Evolutionary conservation across 2,797 vertebrate species (phyloP).

Genomic region (Somateria mollissima): DNA sequence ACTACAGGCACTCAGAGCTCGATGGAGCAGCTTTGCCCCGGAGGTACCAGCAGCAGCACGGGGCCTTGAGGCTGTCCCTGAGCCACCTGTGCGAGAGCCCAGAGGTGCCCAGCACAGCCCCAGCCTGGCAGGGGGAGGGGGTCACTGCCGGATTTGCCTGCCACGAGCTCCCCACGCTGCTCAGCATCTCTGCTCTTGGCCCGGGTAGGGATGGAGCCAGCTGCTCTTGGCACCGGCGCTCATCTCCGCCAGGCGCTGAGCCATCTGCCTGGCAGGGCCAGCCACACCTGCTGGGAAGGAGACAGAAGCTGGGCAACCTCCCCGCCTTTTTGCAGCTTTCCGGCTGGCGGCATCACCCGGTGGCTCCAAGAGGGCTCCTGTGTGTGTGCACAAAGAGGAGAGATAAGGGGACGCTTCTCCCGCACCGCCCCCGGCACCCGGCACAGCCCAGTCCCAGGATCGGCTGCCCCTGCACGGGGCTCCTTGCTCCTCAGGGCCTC

Average conservation of each 20-base stretch:
- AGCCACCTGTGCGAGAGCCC: rapidly evolving
- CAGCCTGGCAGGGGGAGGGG: neutral
- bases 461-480: neutral
- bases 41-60: neutral
- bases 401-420: neutral
- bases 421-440: rapidly evolving
- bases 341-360: constrained; percentile 28
- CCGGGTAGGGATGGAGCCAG: constrained; percentile 13
- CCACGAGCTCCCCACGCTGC: neutral
- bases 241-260: constrained; percentile 42
- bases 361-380: constrained; percentile 4
- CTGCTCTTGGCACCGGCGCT: constrained; percentile 57
- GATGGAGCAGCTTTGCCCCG: neutral
- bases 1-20: neutral
- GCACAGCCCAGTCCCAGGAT: neutral
- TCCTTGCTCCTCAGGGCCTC: neutral
- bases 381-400: constrained; percentile 33
- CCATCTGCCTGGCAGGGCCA: constrained; percentile 69
- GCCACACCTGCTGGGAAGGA: constrained; percentile 70
- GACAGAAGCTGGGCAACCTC: constrained; percentile 72
- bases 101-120: neutral
- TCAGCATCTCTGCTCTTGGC: constrained; percentile 34
- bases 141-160: neutral
- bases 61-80: neutral
- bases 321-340: constrained; percentile 47